These are phyloP conservation scores for Keiferia lycopersicella DNA, from an alignment of 2,888 invertebrate genomes.

Conservation along the genomic window DNA sequence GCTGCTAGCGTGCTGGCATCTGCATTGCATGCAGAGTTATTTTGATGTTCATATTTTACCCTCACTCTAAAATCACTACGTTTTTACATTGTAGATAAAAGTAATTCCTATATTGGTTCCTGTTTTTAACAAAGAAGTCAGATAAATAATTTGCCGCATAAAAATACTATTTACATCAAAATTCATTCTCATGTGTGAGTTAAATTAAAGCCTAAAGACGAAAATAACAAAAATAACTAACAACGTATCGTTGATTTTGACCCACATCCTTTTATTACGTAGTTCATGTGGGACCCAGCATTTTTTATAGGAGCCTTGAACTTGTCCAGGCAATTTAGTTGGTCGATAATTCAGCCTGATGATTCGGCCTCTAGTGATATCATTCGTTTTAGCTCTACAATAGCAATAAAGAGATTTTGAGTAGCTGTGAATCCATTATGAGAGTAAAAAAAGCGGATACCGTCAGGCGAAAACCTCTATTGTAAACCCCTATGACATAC, in stretches of 20 bases:
- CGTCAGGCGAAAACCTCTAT: too few species aligned
- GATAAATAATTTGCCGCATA: too few species aligned
- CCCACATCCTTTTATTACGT: slow-evolving; percentile 25
- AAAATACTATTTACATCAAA: too few species aligned
- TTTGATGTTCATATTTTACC: background rate
- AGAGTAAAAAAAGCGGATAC: background rate
- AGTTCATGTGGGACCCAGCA: slow-evolving; percentile 28
- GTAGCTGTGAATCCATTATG: background rate
- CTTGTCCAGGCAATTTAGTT: slow-evolving; percentile 72
- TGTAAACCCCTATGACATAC: too few species aligned
- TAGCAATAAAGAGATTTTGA: background rate
- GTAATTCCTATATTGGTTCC: too few species aligned
- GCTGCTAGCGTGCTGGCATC: slow-evolving; percentile 8
- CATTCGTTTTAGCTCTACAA: slow-evolving; percentile 47
- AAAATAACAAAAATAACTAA: too few species aligned
- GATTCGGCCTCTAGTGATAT: slow-evolving; percentile 58
- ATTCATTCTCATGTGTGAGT: too few species aligned
- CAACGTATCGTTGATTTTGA: background rate
- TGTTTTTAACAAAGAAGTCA: too few species aligned
- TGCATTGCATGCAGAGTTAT: slow-evolving; percentile 4
- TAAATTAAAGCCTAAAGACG: too few species aligned
- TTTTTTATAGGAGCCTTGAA: slow-evolving; percentile 78
- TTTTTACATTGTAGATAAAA: too few species aligned
- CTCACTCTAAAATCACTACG: background rate
- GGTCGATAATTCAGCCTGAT: slow-evolving; percentile 72